These are phyloP conservation scores for Oikopleura vanhoeffeni DNA, from an alignment of 23 tunicate genomes.

Conservation along the genomic window DNA sequence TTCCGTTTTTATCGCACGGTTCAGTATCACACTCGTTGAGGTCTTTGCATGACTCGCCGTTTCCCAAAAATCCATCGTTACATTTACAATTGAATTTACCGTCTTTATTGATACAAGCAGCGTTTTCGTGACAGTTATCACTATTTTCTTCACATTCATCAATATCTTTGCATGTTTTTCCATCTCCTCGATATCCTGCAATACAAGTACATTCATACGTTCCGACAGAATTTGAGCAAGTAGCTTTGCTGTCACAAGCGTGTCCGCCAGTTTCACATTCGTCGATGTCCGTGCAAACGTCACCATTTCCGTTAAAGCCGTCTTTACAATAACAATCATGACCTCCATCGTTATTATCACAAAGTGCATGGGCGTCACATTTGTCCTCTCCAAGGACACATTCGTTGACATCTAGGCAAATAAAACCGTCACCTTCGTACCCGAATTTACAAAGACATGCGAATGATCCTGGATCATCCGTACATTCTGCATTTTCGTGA, in stretches of 20 bases:
- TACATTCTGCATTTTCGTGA: not conserved
- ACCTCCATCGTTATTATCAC: not conserved
- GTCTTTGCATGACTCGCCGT: not conserved
- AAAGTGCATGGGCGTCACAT: not conserved
- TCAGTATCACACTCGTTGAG: not conserved
- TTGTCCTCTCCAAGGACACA: not conserved
- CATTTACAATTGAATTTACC: not conserved
- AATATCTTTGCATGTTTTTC: conserved; percentile 23
- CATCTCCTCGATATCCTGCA: conserved; percentile 17
- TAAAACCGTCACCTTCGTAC: not conserved
- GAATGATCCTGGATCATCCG: not conserved
- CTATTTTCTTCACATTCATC: not conserved
- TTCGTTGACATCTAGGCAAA: not conserved
- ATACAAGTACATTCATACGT: conserved; percentile 19
- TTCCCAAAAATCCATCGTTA: not conserved
- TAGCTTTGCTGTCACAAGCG: conserved; percentile 23
- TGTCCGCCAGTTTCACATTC: conserved; percentile 39
- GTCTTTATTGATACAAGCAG: not conserved
- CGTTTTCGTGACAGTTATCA: not conserved
- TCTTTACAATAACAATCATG: not conserved
- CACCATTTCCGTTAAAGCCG: conserved; percentile 20
- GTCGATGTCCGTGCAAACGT: conserved; percentile 73
- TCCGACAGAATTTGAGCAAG: conserved; percentile 21
- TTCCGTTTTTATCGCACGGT: conserved; percentile 16
- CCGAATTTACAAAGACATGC: not conserved